Evolutionary conservation across 2,797 vertebrate genomes (phyloP), one percentile per base, ranked within the genome.

Genomic region (Myotis myotis): DNA sequence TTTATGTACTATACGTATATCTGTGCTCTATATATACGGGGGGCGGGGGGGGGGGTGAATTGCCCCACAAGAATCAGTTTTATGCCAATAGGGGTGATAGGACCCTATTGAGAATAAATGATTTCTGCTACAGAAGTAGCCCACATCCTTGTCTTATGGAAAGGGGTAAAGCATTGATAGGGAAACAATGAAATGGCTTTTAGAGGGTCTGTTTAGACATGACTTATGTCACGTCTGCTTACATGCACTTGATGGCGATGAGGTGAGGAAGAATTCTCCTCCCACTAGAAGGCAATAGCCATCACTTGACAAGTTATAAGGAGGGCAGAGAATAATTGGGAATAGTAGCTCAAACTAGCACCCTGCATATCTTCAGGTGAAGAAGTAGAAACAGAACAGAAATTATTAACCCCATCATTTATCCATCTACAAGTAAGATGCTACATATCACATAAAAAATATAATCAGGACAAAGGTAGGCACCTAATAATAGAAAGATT

Each of bases 351-450:
- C 28, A 87, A 38, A 22, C 25, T 70, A 66, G 6, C 19, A 55
- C 2, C 19, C 30, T 60, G 12, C 6, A 16, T 49, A 17, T 47
- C 9, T 51, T 94, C 23, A 89, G 41, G 25, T 41, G 10, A 19
- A 75, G 15, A 91, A 30, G 66, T 33, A 68, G 30, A 80, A 96
- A 75, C n/a, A 68, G 71, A 88, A 33, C 6, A 86, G 47, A 86
- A 70, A 64, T 17, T 20, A 70, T 75, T 66, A 60, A 28, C 51
- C 22, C 15, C 41, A n/a, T 33, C n/a, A 84, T 55, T 70, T 25
- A 49, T 62, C 33, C 38, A 10, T 41, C 57, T 60, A 44, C 8
- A 41, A 36, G 5, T 36, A 87, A 83, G 19, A 74, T 41, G 28
- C 25, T 51, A n/a, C 22, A 25, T 28, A 62, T 64, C 78, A 80